Percentiles rank a stretch among this genome's conserved stretches.
Conservation (phyloP, 2,888 invertebrate genomes). For the Monochamus alternatus region DNA sequence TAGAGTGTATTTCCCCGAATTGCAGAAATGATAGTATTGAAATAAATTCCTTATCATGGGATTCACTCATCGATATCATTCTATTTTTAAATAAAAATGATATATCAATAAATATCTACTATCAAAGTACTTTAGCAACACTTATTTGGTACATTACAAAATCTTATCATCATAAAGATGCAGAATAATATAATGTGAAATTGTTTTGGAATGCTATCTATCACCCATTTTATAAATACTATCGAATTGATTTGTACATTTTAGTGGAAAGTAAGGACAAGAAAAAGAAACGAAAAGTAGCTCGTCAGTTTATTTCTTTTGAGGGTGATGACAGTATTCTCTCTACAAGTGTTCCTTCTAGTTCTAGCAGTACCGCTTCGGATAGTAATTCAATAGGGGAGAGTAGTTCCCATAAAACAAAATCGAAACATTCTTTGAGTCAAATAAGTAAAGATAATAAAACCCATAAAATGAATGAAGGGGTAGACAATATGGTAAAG, state of each 20-base stretch:
- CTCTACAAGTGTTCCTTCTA: constrained; percentile 66
- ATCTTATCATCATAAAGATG: too few species aligned
- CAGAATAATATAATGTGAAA: too few species aligned
- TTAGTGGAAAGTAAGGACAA: constrained; percentile 30
- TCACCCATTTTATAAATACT: too few species aligned
- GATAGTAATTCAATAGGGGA: constrained; percentile 58
- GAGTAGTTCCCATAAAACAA: constrained; percentile 45
- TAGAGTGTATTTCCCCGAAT: not conserved
- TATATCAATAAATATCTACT: too few species aligned
- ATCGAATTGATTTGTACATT: not conserved
- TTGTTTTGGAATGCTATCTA: too few species aligned
- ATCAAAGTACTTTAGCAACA: too few species aligned
- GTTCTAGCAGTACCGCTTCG: constrained; percentile 64
- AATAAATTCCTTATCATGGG: too few species aligned
- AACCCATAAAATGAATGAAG: constrained; percentile 34
- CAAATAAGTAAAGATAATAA: constrained; percentile 53
- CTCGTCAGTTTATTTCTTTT: constrained; percentile 80
- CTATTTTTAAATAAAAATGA: too few species aligned
- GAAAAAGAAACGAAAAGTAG: constrained; percentile 67
- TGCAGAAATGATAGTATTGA: too few species aligned
- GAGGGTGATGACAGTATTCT: constrained; percentile 75
- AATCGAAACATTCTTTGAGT: constrained; percentile 47
- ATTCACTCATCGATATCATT: too few species aligned
- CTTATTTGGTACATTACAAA: too few species aligned
- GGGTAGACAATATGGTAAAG: constrained; percentile 24